Base-by-base conservation (phyloP, 2,888 invertebrate species). In the Cabera pusaria region DNA sequence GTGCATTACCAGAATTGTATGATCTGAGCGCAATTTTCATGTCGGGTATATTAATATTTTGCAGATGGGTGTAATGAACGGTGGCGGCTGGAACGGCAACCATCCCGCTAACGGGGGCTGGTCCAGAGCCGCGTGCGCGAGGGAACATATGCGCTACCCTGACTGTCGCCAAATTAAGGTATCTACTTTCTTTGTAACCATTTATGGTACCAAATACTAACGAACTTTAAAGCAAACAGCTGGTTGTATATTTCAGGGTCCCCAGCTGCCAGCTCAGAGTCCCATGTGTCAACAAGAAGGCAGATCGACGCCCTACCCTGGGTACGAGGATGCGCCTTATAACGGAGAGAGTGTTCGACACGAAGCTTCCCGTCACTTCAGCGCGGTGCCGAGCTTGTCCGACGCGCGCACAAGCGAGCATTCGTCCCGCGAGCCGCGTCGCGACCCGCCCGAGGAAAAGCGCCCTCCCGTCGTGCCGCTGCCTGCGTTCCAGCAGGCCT, bases 401-500 rank as follows among this genome's bases (percentile, higher is more conserved):
- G 81, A 79, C 25, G n/a, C n/a, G n/a, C n/a, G n/a, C n/a, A n/a
- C n/a, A n/a, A 39, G 35, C 5, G 25, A 52, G 18, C 69, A 69
- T 10, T 49, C 59, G 8, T 36, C 33, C 7, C 69, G 71, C 10
- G 80, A 79, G 5, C 67, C 70, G 9, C 67, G 64, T 14, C 69
- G 64, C 6, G 59, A 73, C 1, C 82, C 84, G 6, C 76, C 77
- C 0, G 72, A 73, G 44, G 81, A 81, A 44, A 80, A 80, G 44
- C 73, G 77, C 8, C 83, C 83, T 10, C 84, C 85, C 1, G 67
- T 86, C n/a, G 87, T 91, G 35, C 94, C 95, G 3, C 73, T 95
- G 41, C 95, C 95, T 3, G 95, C 95, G 24, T 96, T 96, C 68
- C 95, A 95, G 69, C 95, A 95, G 80, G 95, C 96, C 0, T 96